Conservation (phyloP, 2,888 invertebrate genomes). For the Leptopilina myrica region DNA sequence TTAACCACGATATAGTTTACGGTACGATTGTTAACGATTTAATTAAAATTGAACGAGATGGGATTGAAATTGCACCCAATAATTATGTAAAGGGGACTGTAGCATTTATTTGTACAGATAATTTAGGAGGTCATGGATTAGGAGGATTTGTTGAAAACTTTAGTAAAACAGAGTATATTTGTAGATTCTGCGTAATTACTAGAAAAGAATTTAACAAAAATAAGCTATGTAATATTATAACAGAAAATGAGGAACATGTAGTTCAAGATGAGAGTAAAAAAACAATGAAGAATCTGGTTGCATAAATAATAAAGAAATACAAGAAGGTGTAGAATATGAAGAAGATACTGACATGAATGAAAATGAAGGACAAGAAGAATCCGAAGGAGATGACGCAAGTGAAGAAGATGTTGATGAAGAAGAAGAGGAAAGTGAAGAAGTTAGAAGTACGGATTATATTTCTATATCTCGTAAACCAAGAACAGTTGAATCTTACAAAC, state of each 20-base stretch:
- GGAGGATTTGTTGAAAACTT: slow-evolving; percentile 65
- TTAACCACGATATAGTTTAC: slow-evolving; percentile 58
- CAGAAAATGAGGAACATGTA: not conserved
- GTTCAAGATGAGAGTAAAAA: not conserved
- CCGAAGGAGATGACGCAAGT: not conserved
- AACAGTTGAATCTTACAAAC: not conserved
- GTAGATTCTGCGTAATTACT: slow-evolving; percentile 40
- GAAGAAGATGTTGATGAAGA: not conserved
- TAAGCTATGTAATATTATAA: not conserved
- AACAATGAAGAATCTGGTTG: not conserved
- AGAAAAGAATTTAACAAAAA: slow-evolving; percentile 1
- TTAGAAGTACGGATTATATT: not conserved
- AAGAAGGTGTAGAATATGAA: not conserved
- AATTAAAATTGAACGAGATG: slow-evolving; percentile 57
- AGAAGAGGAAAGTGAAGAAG: not conserved
- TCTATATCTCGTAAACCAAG: not conserved
- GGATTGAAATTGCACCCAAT: slow-evolving; percentile 50
- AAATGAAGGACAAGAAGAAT: not conserved
- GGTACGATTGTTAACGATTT: slow-evolving; percentile 58
- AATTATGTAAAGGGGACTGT: slow-evolving; percentile 57
- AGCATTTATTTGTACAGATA: slow-evolving; percentile 52
- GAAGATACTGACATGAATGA: no score
- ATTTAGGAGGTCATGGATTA: slow-evolving; percentile 60
- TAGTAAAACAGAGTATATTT: slow-evolving; percentile 46
- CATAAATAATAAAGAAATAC: not conserved